Evolutionary conservation across 92 coral and sea anemone species (phyloP), one percentile per base, ranked within the genome.

Genomic region (Muricea muricata): DNA sequence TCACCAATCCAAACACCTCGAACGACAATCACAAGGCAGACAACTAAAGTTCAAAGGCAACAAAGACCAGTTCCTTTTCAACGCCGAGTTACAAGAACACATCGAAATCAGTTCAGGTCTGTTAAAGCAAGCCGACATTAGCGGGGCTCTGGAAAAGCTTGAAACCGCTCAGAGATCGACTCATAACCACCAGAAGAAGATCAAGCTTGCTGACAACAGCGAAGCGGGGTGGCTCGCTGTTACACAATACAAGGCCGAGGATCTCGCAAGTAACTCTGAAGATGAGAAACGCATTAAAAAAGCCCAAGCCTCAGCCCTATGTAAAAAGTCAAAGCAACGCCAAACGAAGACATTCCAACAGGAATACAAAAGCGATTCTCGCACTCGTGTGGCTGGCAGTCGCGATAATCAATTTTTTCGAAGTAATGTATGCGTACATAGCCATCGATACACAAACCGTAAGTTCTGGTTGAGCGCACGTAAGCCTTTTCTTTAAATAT

Each of bases 151-250:
- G 10, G 60, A 39, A 30, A 85, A 85, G 77, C 48, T 85, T 7
- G 78, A 60, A 20, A 71, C 63, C 0, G 67, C 60, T 7, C 79
- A 73, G 37, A 78, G 35, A 71, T 20, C 66, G 31, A 37, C 68
- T 20, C 2, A 57, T 2, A 24, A 70, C 8, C 24, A 78, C 6
- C 89, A 75, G 50, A 85, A 85, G 67, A 46, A 75, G 12, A 85
- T 78, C 37, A 85, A 85, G 52, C 67, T 85, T 33, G 85, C 84
- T 20, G 85, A 85, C 29, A 85, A 85, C 21, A 85, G 89, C 76
- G 85, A 85, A 45, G 77, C 89, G 6, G 88, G 88, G 3, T 85
- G 88, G 88, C 72, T 85, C 37, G 84, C 84, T 17, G 78, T 63
- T n/a, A 85, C 55, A 58, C 74, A 85, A 35, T 85, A 75, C 58